These are phyloP conservation scores for Phoeniculus purpureus DNA, from an alignment of 2,797 vertebrate species.

Conservation along the genomic window DNA sequence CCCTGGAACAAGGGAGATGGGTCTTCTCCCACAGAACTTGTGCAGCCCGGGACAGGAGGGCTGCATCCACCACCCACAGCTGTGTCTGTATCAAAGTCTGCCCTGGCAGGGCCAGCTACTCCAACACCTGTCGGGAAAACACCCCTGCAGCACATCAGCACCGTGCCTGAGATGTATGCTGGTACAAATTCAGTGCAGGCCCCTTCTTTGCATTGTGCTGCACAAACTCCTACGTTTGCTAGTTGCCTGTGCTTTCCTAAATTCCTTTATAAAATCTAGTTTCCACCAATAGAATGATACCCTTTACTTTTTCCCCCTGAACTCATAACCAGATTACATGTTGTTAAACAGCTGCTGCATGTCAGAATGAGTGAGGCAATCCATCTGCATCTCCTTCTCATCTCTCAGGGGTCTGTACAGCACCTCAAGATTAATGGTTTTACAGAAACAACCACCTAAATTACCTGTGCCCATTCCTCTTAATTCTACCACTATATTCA, in stretches of 20 bases:
- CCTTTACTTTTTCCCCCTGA: background rate
- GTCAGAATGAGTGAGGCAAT: background rate
- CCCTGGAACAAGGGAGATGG: background rate
- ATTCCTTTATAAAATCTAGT: background rate
- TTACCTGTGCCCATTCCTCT: background rate
- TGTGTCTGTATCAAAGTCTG: accelerated
- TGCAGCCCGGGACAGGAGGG: background rate
- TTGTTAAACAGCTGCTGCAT: background rate
- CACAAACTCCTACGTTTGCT: background rate
- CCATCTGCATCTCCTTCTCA: background rate
- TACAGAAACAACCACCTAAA: background rate
- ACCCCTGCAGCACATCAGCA: background rate
- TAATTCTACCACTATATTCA: background rate
- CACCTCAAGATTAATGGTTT: background rate
- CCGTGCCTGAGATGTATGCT: accelerated
- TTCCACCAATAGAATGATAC: background rate
- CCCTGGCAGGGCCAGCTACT: background rate
- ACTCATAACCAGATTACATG: background rate
- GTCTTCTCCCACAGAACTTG: background rate
- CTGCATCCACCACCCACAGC: background rate
- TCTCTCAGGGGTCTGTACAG: background rate
- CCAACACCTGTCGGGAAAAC: background rate
- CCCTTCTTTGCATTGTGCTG: background rate
- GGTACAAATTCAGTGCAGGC: accelerated
- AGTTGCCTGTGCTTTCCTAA: background rate